These are phyloP conservation scores for Microcebus lehilahytsara DNA, from an alignment of 2,113 vertebrate genomes.

Conservation along the genomic window DNA sequence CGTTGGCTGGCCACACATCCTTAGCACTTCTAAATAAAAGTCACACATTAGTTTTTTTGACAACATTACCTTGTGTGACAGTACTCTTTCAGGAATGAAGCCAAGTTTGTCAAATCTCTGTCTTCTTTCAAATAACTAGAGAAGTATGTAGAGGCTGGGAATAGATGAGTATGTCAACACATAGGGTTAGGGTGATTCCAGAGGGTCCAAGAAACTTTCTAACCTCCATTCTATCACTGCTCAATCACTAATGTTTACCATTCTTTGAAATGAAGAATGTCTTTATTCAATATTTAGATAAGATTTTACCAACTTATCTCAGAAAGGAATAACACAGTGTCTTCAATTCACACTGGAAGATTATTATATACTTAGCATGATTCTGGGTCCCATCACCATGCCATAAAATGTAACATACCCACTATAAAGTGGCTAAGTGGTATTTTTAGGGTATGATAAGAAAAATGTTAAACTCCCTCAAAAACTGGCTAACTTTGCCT, in stretches of 20 bases:
- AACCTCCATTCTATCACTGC: background rate
- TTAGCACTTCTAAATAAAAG: background rate
- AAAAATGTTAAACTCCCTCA: background rate
- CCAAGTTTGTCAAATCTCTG: background rate
- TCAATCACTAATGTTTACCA: background rate
- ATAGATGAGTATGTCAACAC: background rate
- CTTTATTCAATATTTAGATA: background rate
- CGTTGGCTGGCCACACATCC: background rate
- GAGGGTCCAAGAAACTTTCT: background rate
- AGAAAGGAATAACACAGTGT: background rate
- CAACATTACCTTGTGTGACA: background rate
- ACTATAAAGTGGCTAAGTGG: background rate
- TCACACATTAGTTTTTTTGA: background rate
- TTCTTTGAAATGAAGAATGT: background rate
- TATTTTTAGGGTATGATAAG: background rate
- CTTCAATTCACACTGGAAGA: background rate
- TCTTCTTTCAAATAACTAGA: background rate
- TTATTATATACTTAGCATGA: background rate
- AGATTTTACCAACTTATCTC: background rate
- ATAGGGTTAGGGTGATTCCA: background rate
- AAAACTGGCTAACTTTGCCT: background rate
- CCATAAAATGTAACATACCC: background rate
- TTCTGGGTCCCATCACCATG: background rate
- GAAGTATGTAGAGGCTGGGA: background rate
- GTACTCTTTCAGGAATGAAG: background rate